These are phyloP conservation scores for Lathamus discolor DNA, from an alignment of 2,113 vertebrate genomes.

Conservation along the genomic window DNA sequence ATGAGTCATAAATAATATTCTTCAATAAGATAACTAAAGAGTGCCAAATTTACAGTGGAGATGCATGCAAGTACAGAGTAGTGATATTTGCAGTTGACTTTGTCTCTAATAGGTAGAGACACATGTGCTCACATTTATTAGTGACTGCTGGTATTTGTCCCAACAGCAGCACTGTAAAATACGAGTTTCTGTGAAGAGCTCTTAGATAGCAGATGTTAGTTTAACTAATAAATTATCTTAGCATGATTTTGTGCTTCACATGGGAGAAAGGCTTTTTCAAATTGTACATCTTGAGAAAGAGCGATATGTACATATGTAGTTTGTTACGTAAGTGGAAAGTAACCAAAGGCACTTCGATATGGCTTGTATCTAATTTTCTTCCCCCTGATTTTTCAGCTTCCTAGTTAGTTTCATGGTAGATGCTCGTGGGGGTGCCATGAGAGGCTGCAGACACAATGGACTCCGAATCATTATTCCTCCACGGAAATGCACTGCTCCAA, in stretches of 20 bases:
- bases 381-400: constrained; percentile 80
- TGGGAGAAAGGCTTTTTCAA: constrained; percentile 26
- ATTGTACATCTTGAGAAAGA: not conserved
- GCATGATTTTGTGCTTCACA: not conserved
- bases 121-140: accelerated
- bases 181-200: not conserved
- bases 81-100: not conserved
- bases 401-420: constrained; percentile 99
- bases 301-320: not conserved
- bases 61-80: not conserved
- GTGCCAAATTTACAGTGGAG: not conserved
- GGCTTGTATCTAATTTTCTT: not conserved
- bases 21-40: not conserved
- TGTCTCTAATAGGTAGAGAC: not conserved
- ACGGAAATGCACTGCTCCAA: constrained; percentile 93
- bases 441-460: constrained; percentile 94
- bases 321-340: not conserved
- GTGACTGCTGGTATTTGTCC: not conserved
- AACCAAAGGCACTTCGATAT: accelerated
- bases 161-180: not conserved
- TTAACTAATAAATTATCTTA: not conserved
- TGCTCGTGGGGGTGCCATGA: constrained; percentile 94
- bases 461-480: constrained; percentile 95
- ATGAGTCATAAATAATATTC: not conserved
- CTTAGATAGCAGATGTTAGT: not conserved